phyloP scores from a whole-genome alignment of 2,888 invertebrate genomes.

The Halictus ligatus region DNA sequence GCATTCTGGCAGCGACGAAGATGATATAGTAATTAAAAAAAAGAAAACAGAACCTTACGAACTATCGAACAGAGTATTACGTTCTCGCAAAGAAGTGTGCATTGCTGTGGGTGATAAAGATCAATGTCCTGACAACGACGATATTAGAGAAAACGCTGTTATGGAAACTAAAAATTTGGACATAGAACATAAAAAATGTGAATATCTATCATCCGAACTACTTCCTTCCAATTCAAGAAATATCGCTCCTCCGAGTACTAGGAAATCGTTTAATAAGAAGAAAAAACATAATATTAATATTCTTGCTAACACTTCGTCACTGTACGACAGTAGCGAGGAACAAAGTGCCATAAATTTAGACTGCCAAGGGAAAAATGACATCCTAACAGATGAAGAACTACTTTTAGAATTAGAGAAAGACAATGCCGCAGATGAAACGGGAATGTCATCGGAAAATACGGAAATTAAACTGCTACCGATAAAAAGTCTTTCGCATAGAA shows the following conservation, averaged over 20 bases:
- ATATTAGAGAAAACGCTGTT: not conserved
- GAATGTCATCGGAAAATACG: slow-evolving; percentile 37
- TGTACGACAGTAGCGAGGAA: slow-evolving; percentile 17
- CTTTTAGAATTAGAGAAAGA: slow-evolving; percentile 61
- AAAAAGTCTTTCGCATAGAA: slow-evolving; percentile 44
- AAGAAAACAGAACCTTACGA: slow-evolving; percentile 47
- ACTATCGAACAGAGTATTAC: slow-evolving; percentile 12
- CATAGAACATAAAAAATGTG: slow-evolving; percentile 37
- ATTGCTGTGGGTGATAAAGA: slow-evolving; percentile 5
- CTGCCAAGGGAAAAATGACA: slow-evolving; percentile 21
- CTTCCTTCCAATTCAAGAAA: slow-evolving; percentile 62
- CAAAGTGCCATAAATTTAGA: slow-evolving; percentile 20
- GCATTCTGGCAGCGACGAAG: slow-evolving; percentile 62
- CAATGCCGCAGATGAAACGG: slow-evolving; percentile 48
- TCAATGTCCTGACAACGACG: slow-evolving; percentile 15
- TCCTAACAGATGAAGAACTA: slow-evolving; percentile 43
- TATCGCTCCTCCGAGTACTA: slow-evolving; percentile 67
- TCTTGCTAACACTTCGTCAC: slow-evolving; percentile 32
- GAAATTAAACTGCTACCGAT: slow-evolving; percentile 53
- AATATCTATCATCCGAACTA: slow-evolving; percentile 26
- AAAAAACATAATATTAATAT: slow-evolving; percentile 7
- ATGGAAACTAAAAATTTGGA: slow-evolving; percentile 31
- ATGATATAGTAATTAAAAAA: slow-evolving; percentile 64
- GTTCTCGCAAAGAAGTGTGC: not conserved
- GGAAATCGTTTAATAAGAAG: slow-evolving; percentile 36